phyloP scores from a whole-genome alignment of 2,888 invertebrate species.

The Troilus luridus region DNA sequence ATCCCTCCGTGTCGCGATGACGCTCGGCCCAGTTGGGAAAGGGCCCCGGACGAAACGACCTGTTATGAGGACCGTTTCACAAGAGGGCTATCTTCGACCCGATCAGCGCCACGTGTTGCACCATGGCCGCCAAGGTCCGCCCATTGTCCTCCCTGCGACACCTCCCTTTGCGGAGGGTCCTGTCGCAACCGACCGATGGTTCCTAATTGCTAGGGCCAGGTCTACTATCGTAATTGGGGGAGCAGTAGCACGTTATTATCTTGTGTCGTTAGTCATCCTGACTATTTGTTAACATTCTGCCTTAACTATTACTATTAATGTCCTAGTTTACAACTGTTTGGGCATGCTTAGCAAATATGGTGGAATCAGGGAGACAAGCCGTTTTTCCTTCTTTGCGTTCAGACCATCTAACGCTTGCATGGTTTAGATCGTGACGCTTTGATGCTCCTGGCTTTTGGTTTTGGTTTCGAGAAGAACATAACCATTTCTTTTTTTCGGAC shows the following conservation, averaged over 20 bases:
- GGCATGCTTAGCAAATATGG: background rate
- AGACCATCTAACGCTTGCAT: no score
- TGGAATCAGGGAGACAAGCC: background rate
- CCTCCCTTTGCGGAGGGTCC: background rate
- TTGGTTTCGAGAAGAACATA: no score
- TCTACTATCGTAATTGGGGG: background rate
- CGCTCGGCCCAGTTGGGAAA: background rate
- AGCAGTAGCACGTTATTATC: background rate
- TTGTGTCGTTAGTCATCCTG: background rate
- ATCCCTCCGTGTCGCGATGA: background rate
- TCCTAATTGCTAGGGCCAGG: background rate
- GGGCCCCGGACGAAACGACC: constrained; percentile 1
- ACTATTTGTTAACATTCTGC: background rate
- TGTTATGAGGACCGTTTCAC: constrained; percentile 44
- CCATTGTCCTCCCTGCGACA: constrained; percentile 19
- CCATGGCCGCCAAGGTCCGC: background rate
- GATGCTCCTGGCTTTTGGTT: no score
- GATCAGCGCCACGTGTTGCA: constrained; percentile 2
- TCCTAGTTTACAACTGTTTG: background rate
- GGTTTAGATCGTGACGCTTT: no score
- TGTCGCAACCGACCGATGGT: background rate
- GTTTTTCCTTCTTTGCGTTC: no score
- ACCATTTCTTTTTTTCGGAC: no score
- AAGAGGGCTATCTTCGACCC: background rate
- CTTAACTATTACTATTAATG: background rate